These are phyloP conservation scores for Keiferia lycopersicella DNA, from an alignment of 2,888 invertebrate genomes.

Conservation along the genomic window DNA sequence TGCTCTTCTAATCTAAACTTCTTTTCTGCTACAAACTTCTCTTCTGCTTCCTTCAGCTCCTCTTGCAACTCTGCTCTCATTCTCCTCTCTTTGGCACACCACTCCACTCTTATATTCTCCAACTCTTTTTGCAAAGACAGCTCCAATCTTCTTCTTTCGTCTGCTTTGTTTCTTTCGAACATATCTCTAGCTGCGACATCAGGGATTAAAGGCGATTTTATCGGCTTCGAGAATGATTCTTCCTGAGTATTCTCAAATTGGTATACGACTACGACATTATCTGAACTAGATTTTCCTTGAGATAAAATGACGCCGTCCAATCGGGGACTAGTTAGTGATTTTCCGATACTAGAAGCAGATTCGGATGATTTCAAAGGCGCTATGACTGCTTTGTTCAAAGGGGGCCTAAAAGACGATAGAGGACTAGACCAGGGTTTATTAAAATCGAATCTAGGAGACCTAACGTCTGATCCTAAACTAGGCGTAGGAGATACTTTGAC, in stretches of 20 bases:
- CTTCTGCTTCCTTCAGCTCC: conserved; percentile 76
- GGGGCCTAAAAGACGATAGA: conserved; percentile 62
- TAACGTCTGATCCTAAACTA: conserved; percentile 55
- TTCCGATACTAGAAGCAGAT: conserved; percentile 58
- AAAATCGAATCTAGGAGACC: conserved; percentile 62
- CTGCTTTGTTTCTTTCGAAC: conserved; percentile 67
- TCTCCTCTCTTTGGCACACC: conserved; percentile 79
- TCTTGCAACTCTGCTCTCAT: conserved; percentile 77
- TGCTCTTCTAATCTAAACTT: conserved; percentile 68
- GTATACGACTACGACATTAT: conserved; percentile 74
- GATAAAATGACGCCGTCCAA: conserved; percentile 72
- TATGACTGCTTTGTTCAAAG: conserved; percentile 50
- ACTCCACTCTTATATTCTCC: conserved; percentile 78
- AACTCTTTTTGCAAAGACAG: conserved; percentile 74
- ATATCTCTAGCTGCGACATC: conserved; percentile 69
- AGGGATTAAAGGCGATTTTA: conserved; percentile 64
- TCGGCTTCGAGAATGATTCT: conserved; percentile 52
- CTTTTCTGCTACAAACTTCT: conserved; percentile 67
- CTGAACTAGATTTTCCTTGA: conserved; percentile 70
- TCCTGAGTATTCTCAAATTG: conserved; percentile 73
- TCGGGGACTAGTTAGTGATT: conserved; percentile 63
- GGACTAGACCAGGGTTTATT: conserved; percentile 64
- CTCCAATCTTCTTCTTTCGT: conserved; percentile 68
- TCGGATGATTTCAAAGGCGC: conserved; percentile 62
- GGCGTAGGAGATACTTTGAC: conserved; percentile 64